Evolutionary conservation across 2,797 vertebrate species (phyloP).

Genomic region (Lerista edwardsae): DNA sequence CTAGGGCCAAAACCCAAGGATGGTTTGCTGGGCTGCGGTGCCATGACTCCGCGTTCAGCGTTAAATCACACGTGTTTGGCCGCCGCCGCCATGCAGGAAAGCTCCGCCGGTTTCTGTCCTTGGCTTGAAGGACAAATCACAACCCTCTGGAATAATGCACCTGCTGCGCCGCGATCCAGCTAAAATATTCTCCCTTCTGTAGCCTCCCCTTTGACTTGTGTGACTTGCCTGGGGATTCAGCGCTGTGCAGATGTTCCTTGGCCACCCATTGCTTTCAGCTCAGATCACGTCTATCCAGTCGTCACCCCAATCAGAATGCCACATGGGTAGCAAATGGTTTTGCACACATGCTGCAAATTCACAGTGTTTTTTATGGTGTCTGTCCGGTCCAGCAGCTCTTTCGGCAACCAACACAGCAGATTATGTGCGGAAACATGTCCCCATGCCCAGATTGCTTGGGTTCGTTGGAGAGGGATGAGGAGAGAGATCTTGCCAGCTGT

Average conservation of each 20-base stretch:
- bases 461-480: too few relatives aligned
- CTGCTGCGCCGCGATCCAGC: not conserved
- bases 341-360: not conserved
- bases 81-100: not conserved
- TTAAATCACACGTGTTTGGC: not conserved
- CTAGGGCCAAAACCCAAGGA: constrained; percentile 31
- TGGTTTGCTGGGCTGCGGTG: constrained; percentile 33
- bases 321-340: not conserved
- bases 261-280: not conserved
- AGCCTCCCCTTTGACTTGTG: not conserved
- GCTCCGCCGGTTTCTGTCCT: not conserved
- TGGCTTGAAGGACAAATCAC: not conserved
- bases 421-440: too few relatives aligned
- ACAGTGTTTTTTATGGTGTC: not conserved
- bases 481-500: not conserved
- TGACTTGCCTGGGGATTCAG: not conserved
- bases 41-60: not conserved
- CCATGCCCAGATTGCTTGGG: too few relatives aligned
- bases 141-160: not conserved
- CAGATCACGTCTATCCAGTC: not conserved
- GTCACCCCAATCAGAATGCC: not conserved
- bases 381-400: not conserved
- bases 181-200: not conserved
- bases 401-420: not conserved
- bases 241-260: not conserved